phyloP scores from a whole-genome alignment of 2,888 invertebrate genomes.

The Cecidostiba fungosa region DNA sequence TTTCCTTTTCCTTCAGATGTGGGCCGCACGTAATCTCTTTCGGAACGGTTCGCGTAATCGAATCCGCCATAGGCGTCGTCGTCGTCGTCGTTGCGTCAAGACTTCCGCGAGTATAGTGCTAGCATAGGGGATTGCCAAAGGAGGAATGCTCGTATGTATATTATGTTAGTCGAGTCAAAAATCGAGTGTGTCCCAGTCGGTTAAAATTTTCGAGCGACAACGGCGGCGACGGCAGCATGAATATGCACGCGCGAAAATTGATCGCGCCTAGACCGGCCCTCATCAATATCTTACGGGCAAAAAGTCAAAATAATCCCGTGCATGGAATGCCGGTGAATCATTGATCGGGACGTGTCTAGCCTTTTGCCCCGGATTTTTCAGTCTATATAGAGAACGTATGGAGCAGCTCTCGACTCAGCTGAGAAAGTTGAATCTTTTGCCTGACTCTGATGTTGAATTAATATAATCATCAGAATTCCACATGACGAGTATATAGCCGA shows the following conservation, averaged over 20 bases:
- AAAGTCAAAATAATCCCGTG: not conserved
- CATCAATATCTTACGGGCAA: constrained; percentile 1
- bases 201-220: not conserved
- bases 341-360: not conserved
- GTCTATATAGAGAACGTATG: not conserved
- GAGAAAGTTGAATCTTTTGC: not conserved
- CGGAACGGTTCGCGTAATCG: constrained; percentile 14
- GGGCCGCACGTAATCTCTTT: constrained; percentile 20
- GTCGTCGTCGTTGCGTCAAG: constrained; percentile 2
- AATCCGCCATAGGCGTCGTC: not conserved
- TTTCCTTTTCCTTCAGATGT: not conserved
- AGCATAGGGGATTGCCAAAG: not conserved
- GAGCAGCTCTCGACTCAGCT: too few relatives aligned
- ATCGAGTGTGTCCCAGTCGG: not conserved
- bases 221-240: not conserved
- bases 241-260: constrained; percentile 3
- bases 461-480: too few relatives aligned
- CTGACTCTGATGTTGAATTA: too few relatives aligned
- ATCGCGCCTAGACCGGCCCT: constrained; percentile 2
- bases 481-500: too few relatives aligned
- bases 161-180: not conserved
- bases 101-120: not conserved
- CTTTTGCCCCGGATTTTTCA: constrained; percentile 4
- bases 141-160: not conserved
- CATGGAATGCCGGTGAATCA: not conserved